Percentiles rank a stretch among this genome's conserved stretches.
phyloP scores from a whole-genome alignment of 2,888 invertebrate genomes.

The Proisotoma minuta region DNA sequence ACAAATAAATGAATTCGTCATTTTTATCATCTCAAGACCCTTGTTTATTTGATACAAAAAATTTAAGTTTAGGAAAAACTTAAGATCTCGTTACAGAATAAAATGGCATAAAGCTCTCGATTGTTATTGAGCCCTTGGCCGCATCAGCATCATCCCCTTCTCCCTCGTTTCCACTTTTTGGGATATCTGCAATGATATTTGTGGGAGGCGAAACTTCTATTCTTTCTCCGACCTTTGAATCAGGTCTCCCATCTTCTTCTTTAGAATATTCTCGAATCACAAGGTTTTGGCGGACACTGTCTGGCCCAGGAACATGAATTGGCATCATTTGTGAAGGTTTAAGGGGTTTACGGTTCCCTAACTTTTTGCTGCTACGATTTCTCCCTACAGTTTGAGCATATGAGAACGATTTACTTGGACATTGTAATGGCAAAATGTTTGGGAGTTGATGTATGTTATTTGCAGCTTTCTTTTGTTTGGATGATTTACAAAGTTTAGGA shows the following conservation, averaged over 20 bases:
- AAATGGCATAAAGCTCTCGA: conserved; percentile 10
- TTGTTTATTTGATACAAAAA: no score
- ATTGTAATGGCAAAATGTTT: no score
- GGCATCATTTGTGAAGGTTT: conserved; percentile 8
- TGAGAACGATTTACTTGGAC: no score
- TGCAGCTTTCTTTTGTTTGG: no score
- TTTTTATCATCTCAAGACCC: no score
- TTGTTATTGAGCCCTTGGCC: not conserved
- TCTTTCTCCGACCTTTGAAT: not conserved
- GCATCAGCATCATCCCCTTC: not conserved
- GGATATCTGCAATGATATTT: not conserved
- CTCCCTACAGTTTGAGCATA: no score
- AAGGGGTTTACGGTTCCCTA: not conserved
- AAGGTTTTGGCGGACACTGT: conserved; percentile 19
- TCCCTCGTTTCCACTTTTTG: not conserved
- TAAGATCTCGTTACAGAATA: no score
- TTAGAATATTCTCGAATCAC: conserved; percentile 18
- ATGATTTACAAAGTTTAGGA: no score
- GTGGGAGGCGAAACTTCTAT: not conserved
- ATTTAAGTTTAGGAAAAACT: no score
- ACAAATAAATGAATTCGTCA: no score
- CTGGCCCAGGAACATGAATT: conserved; percentile 21
- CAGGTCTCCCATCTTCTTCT: conserved; percentile 11
- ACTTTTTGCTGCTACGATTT: not conserved
- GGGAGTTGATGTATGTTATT: no score